Conservation (phyloP, 2,113 vertebrate species). For the Melozone crissalis region DNA sequence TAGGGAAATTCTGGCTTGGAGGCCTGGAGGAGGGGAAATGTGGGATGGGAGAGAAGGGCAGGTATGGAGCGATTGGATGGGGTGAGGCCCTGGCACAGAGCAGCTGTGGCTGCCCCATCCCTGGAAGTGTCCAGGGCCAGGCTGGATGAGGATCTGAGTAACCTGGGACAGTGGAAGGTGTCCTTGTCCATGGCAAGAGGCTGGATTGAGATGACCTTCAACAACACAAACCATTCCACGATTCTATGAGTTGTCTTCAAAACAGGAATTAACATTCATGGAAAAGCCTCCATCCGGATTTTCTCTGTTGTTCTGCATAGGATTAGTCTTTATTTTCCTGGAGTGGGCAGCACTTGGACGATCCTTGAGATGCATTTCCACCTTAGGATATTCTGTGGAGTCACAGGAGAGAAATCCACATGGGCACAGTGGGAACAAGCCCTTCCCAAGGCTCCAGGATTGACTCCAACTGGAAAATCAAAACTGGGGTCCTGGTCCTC, state of each 20-base stretch:
- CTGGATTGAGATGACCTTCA: not conserved
- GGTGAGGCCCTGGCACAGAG: not conserved
- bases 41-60: not conserved
- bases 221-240: not conserved
- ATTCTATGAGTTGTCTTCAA: not conserved
- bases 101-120: not conserved
- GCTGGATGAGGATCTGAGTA: not conserved
- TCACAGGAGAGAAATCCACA: not conserved
- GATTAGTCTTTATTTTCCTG: not conserved
- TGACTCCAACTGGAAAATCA: not conserved
- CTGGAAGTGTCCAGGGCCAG: not conserved
- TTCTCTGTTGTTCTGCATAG: not conserved
- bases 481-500: fast-evolving
- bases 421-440: fast-evolving
- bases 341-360: not conserved
- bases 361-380: not conserved
- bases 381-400: not conserved
- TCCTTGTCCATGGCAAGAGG: not conserved
- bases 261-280: not conserved
- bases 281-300: not conserved
- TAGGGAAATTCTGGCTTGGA: not conserved
- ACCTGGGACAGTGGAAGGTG: not conserved
- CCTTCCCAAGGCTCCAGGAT: not conserved
- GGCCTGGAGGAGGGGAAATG: not conserved
- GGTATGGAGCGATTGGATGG: too few species aligned